These are phyloP conservation scores for Galerucella nymphaeae DNA, from an alignment of 2,888 invertebrate genomes.

Conservation along the genomic window DNA sequence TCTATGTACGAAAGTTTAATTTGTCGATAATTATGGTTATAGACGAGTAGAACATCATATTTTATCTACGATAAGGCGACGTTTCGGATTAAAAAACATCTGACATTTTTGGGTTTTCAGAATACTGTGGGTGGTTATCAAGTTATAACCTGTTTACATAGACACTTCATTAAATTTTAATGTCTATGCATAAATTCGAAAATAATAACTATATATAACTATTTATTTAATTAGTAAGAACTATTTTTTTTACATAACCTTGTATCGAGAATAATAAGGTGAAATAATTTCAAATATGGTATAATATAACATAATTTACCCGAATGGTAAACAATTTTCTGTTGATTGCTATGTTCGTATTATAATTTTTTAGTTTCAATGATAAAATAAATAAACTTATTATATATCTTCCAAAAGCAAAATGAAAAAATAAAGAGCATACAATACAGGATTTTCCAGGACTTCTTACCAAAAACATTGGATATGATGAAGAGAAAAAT, in stretches of 20 bases:
- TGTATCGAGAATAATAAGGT: background rate
- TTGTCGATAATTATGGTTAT: too few relatives aligned
- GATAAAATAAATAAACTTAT: background rate
- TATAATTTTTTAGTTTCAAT: background rate
- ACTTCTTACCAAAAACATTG: too few relatives aligned
- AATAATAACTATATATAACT: background rate
- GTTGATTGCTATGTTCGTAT: background rate
- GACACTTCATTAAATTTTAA: background rate
- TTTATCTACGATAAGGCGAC: too few relatives aligned
- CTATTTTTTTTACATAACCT: background rate
- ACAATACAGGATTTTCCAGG: too few relatives aligned
- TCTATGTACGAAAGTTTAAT: too few relatives aligned
- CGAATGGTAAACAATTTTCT: background rate
- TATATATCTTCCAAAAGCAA: too few relatives aligned
- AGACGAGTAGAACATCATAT: too few relatives aligned
- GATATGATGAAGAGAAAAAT: too few relatives aligned
- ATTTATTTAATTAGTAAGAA: background rate
- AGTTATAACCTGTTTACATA: background rate
- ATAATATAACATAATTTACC: background rate
- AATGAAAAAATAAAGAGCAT: too few relatives aligned
- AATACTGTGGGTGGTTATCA: too few relatives aligned
- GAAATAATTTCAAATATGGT: background rate
- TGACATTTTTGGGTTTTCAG: too few relatives aligned
- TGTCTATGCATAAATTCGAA: background rate
- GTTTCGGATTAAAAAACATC: too few relatives aligned